A percentile compares a stretch with the other conserved stretches of the same genome.
These are phyloP conservation scores for Hucho hucho DNA, from an alignment of 2,113 vertebrate genomes.

Conservation along the genomic window DNA sequence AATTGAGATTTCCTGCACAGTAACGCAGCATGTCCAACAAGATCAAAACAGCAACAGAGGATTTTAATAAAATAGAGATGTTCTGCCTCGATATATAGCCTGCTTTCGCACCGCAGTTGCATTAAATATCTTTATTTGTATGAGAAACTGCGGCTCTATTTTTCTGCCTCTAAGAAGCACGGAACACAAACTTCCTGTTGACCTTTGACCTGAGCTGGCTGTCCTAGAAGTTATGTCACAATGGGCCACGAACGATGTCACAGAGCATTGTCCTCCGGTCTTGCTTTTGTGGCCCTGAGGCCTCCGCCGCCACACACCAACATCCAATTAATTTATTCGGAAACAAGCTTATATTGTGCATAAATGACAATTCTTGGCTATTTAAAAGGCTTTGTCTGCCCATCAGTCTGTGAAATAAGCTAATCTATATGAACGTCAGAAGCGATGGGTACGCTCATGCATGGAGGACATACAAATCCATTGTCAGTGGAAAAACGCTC, in stretches of 20 bases:
- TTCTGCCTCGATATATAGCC: too few species aligned
- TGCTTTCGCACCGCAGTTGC: too few species aligned
- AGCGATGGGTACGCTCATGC: conserved; percentile 35
- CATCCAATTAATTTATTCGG: conserved; percentile 32
- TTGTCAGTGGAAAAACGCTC: conserved; percentile 45
- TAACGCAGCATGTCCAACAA: too few species aligned
- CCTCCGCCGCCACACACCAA: background rate
- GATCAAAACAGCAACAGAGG: too few species aligned
- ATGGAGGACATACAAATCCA: conserved; percentile 52
- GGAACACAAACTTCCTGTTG: background rate
- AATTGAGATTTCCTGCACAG: too few species aligned
- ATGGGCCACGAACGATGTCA: background rate
- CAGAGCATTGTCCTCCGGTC: background rate
- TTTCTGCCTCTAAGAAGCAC: too few species aligned
- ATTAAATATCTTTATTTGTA: too few species aligned
- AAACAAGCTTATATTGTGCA: conserved; percentile 33
- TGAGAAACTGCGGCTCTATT: too few species aligned
- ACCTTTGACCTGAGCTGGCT: background rate
- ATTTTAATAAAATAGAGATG: too few species aligned
- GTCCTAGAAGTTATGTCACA: background rate
- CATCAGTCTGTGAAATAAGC: conserved; percentile 68
- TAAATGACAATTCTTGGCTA: conserved; percentile 51
- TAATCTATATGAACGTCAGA: conserved; percentile 65
- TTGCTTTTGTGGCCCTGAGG: too few species aligned
- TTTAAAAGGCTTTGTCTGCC: conserved; percentile 58